Conservation (phyloP, 2,888 invertebrate genomes). For the Chromoteleia sp. region DNA sequence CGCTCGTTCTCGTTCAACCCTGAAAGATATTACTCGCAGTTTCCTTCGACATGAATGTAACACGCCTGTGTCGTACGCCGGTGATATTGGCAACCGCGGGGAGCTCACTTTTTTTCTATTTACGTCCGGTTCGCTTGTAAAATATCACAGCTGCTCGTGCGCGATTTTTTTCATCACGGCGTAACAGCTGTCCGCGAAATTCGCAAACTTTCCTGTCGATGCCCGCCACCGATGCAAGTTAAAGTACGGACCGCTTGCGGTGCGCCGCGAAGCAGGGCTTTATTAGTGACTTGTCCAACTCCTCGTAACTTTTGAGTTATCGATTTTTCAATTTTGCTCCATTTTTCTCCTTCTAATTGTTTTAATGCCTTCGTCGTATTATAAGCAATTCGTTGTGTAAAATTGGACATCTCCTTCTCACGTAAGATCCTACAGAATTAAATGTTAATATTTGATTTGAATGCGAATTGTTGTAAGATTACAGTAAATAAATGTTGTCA, state of each 20-base stretch:
- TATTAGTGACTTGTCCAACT: too few species aligned
- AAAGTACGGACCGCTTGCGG: slow-evolving; percentile 30
- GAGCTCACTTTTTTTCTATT: slow-evolving; percentile 24
- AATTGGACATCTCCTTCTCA: too few species aligned
- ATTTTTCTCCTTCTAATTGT: too few species aligned
- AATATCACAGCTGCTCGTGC: slow-evolving; percentile 27
- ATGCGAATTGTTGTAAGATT: too few species aligned
- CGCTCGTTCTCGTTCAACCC: too few species aligned
- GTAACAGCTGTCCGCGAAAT: slow-evolving; percentile 35
- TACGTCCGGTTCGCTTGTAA: slow-evolving; percentile 29
- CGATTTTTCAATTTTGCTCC: too few species aligned
- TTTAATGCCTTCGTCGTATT: too few species aligned
- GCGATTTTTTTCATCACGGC: slow-evolving; percentile 24
- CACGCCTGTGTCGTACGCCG: slow-evolving; percentile 13
- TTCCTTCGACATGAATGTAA: slow-evolving; percentile 45
- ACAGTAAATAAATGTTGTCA: too few species aligned
- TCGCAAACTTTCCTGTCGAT: slow-evolving; percentile 40
- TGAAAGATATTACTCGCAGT: slow-evolving; percentile 44
- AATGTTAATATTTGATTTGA: too few species aligned
- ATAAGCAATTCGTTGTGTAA: too few species aligned
- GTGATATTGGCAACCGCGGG: slow-evolving; percentile 23
- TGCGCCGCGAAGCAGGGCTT: not conserved
- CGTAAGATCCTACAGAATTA: too few species aligned
- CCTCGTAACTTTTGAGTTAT: too few species aligned
- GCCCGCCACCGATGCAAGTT: slow-evolving; percentile 26